Base-by-base conservation (phyloP, 2,888 invertebrate species). In the Sclerodermus sp. region DNA sequence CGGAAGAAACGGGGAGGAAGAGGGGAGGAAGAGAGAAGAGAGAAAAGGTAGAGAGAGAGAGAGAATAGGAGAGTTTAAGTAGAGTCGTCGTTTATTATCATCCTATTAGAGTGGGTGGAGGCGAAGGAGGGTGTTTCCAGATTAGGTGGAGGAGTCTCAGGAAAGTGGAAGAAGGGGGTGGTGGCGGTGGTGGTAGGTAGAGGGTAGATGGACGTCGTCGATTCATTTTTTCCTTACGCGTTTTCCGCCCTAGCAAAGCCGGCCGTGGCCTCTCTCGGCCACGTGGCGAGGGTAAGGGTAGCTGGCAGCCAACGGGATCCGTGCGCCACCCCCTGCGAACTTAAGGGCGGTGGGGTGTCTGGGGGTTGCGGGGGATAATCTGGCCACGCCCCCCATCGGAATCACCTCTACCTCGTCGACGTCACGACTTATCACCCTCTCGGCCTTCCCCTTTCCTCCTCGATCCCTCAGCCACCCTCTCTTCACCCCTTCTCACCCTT, bases 381-480 rank as follows among this genome's bases (percentile, higher is more conserved):
- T 30, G 64, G 62, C 73, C 74, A 73, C 73, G 74, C 74, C 73
- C 67, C 68, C 67, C 63, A 66, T 62, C 62, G 62, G 61, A 68
- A 71, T 73, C 71, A 73, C 69, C 71, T 64, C 63, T 61, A 64
- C 68, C 68, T 69, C 69, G 68, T 69, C 71, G 69, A 70, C 73
- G 73, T 75, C 74, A 68, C 76, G 75, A 77, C 76, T 76, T 77
- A 77, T 77, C 77, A 74, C 75, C 75, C 76, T 73, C 74, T 74
- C 70, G 63, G 51, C 50, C 30, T 34, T 12, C 34, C 34, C 34
- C 34, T 5, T 8, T 23, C 8, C 23, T 23, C 23, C 3, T 8
- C 23, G 3, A 23, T 23, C 23, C 23, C 23, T 5, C 23, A 3
- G 47, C 36, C 51, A 50, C 17, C 9, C 38, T 15, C 38, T 12